Base-by-base conservation (phyloP, 2,797 vertebrate genomes). In the Coendou prehensilis region DNA sequence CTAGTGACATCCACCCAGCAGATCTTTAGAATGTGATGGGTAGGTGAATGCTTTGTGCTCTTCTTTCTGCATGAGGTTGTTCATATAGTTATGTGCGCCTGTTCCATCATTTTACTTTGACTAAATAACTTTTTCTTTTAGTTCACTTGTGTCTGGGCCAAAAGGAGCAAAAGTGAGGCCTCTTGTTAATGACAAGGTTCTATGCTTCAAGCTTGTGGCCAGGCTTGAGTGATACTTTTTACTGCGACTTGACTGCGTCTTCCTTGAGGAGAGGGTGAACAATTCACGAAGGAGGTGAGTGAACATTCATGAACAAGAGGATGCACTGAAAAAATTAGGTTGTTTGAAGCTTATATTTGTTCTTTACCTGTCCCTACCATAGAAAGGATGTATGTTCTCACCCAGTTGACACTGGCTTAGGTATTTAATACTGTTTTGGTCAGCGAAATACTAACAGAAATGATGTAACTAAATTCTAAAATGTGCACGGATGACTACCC, bases 251-350 rank as follows among this genome's bases (percentile, higher is more conserved):
- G 52, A 15, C 10, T 26, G 5, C 47, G 22, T 73, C 5, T 89
- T 87, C 4, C 50, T 80, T 56, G 73, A 84, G 17, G n/a, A 76
- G 15, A 73, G 6, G 18, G 4, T 57, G 23, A 47, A 4, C 45
- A 91, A 47, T 89, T 33, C n/a, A 81, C 41, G n/a, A 95, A 64
- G 13, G 86, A 91, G 23, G 9, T 14, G 83, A 92, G 13, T 59
- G 30, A 83, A 59, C 82, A 89, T 59, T 91, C 91, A 26, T 83
- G 6, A 91, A 57, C 1, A 95, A 89, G 50, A 84, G 1, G 22
- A 2, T 3, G 50, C 20, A 73, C 0, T 57, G 23, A 37, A 54
- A 69, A 85, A 61, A 47, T 81, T n/a, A 56, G 8, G 10, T 71
- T 50, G 71, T 10, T 92, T 93, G 84, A 20, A 80, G 23, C 9